Evolutionary conservation across 2,888 invertebrate genomes (phyloP), one percentile per base, ranked within the genome.

Genomic region (Aleiodes testaceus): DNA sequence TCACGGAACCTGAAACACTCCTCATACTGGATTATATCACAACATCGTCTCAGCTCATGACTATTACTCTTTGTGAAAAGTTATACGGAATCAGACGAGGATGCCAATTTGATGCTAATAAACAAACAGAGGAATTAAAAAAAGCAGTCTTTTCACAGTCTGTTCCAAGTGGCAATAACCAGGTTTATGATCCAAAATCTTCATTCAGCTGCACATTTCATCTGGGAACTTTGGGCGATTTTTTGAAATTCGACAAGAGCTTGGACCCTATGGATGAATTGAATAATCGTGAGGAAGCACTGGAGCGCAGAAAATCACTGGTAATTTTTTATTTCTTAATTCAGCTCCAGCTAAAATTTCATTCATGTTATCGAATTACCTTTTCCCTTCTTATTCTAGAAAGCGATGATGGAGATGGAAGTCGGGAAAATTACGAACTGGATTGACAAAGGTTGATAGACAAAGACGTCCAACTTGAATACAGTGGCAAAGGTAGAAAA

Each of bases 401-500:
- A 50, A 9, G 50, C 16, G 9, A 16, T 50, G 1, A 50, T 50
- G 50, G 18, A 50, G 14, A 1, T 16, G n/a, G 49, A 16, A 7
- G 3, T 49, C 6, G 49, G 49, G 2, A 49, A 14, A 16, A 14
- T 5, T 1, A 49, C 14, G 49, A 16, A 9, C 49, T 49, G 49
- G n/a, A n/a, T n/a, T 49, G 16, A 49, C 4, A 42, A 49, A 16
- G 64, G 42, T 52, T 65, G 14, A 44, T 30, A n/a, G 9, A 4
- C 14, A 12, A 45, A 20, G 14, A 45, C 16, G 69, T 69, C 9
- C 70, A 22, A 30, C 11, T 44, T 4, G 14, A 55, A 11, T 45
- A 45, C 53, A 18, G 45, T 55, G 49, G 16, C 50, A 22, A 42
- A 53, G 16, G 47, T 4, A 49, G 49, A 16, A 49, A 49, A 18